These are phyloP conservation scores for Venusia cambrica DNA, from an alignment of 2,888 invertebrate genomes.

Conservation along the genomic window DNA sequence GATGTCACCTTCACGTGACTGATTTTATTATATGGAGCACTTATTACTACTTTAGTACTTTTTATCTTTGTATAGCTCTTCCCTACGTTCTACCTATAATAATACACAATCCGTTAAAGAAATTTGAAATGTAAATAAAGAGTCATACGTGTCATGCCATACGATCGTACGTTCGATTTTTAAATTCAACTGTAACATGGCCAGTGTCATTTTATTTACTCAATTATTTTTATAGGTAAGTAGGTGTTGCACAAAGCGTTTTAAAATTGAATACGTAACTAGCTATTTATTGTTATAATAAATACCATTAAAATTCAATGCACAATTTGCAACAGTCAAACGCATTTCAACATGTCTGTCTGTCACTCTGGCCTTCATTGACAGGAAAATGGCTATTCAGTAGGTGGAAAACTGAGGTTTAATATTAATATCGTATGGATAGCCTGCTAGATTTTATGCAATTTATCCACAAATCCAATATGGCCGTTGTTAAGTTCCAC, in stretches of 20 bases:
- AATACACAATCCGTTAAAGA: too few relatives aligned
- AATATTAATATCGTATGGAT: constrained; percentile 52
- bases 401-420: constrained; percentile 59
- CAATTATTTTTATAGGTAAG: constrained; percentile 42
- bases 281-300: constrained; percentile 41
- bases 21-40: constrained; percentile 7
- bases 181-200: constrained; percentile 5
- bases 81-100: too few relatives aligned
- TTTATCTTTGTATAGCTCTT: too few relatives aligned
- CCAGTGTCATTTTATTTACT: constrained; percentile 26
- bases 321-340: constrained; percentile 46
- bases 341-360: constrained; percentile 54
- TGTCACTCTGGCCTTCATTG: constrained; percentile 55
- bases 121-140: too few relatives aligned
- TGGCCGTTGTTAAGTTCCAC: too few relatives aligned
- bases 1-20: constrained; percentile 20
- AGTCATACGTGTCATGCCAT: too few relatives aligned
- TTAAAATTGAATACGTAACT: constrained; percentile 13
- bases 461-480: too few relatives aligned
- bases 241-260: constrained; percentile 32
- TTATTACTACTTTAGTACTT: too few relatives aligned
- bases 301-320: constrained; percentile 49
- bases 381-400: constrained; percentile 63
- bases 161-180: constrained; percentile 8
- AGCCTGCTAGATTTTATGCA: too few relatives aligned